These are phyloP conservation scores for Crioceris asparagi DNA, from an alignment of 2,888 invertebrate genomes.

Conservation along the genomic window DNA sequence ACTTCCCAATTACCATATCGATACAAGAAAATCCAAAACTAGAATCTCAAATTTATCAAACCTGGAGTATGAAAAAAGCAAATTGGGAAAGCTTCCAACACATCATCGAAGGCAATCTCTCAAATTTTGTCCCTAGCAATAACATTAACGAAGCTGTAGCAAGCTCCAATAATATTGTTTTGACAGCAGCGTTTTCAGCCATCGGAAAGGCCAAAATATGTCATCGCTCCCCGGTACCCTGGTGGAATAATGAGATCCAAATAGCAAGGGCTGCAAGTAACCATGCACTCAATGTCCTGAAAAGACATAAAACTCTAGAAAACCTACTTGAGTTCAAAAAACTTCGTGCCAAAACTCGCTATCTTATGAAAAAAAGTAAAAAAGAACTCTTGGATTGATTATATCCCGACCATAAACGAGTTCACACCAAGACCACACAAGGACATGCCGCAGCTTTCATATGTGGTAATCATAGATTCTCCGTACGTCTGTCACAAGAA, in stretches of 20 bases:
- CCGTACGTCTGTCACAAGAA: background rate
- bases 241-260: slow-evolving; percentile 4
- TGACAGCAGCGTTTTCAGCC: too few species aligned
- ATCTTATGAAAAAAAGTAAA: slow-evolving; percentile 1
- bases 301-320: slow-evolving; percentile 3
- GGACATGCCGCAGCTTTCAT: background rate
- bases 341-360: slow-evolving; percentile 3
- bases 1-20: too few species aligned
- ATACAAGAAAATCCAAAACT: too few species aligned
- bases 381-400: background rate
- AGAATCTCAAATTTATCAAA: too few species aligned
- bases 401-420: slow-evolving; percentile 1
- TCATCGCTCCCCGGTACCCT: slow-evolving; percentile 5
- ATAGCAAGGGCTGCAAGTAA: background rate
- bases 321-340: slow-evolving; percentile 3
- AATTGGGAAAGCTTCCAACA: too few species aligned
- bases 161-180: too few species aligned
- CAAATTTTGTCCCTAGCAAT: too few species aligned
- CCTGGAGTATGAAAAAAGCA: too few species aligned
- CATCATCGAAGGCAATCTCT: too few species aligned
- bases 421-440: background rate
- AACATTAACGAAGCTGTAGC: too few species aligned
- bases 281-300: slow-evolving; percentile 4
- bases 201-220: too few species aligned
- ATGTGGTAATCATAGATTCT: background rate